Percentiles rank a stretch among this genome's conserved stretches.
Conservation (phyloP, 2,113 vertebrate genomes). For the Nycticryphes semicollaris region DNA sequence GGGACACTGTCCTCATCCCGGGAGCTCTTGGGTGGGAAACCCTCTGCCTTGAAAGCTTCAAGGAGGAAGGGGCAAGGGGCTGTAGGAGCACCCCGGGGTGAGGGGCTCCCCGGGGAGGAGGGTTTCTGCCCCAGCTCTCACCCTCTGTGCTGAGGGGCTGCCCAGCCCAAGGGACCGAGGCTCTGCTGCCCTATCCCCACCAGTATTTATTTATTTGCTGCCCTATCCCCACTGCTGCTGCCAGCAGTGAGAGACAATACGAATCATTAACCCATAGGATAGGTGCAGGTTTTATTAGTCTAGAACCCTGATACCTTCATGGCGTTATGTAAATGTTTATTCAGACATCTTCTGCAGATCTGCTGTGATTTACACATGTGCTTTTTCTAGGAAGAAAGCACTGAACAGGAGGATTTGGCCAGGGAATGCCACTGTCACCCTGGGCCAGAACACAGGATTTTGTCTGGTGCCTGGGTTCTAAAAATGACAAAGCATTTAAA, state of each 20-base stretch:
- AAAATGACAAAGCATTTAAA: neutral
- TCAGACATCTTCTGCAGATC: neutral
- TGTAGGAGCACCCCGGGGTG: neutral
- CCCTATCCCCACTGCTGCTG: neutral
- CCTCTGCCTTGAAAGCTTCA: neutral
- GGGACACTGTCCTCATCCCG: neutral
- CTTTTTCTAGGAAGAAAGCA: neutral
- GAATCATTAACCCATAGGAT: fast-evolving
- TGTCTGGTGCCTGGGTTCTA: neutral
- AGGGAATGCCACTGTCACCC: neutral
- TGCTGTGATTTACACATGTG: neutral
- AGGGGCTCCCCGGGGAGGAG: neutral
- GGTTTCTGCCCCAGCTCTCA: neutral
- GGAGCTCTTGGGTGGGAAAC: neutral
- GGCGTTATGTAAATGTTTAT: neutral
- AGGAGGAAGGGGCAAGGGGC: neutral
- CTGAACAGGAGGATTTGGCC: neutral
- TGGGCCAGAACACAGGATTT: neutral
- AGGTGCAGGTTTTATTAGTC: neutral
- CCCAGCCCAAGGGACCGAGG: neutral
- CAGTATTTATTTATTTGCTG: too few relatives aligned
- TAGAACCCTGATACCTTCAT: neutral
- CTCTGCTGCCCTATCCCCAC: neutral
- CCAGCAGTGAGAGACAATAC: fast-evolving
- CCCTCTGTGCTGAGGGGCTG: too few relatives aligned